Base-by-base conservation (phyloP, 2,113 vertebrate genomes). In the Lichenostomus cassidix region DNA sequence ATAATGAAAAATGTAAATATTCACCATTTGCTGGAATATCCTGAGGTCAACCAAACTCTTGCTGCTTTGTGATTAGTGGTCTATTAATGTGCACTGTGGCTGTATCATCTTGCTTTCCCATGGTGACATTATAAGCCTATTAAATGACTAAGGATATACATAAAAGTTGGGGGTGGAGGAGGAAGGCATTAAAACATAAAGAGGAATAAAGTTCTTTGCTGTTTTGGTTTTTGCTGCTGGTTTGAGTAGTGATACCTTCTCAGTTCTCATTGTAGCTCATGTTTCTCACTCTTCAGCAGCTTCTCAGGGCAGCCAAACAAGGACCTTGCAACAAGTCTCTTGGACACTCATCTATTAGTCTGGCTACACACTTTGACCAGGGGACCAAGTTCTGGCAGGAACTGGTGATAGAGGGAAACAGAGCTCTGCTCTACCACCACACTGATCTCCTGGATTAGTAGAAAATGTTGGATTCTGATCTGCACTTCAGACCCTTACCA, bases 1-100 rank as follows among this genome's bases (percentile, higher is more conserved):
- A 88, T 69, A 91, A 86, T 63, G 37, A 78, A 87, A 95, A 93
- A 77, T 81, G 25, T 67, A 94, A 92, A 67, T 70, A 76, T 76
- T 93, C 83, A 44, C 42, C 68, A 81, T 81, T 96, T 91, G 52
- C 82, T 87, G 79, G 87, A 95, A 88, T 93, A 92, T 90, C 85
- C 79, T 79, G 67, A 95, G 93, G 82, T 92, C 87, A 96, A 90
- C 75, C 46, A 93, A 85, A 94, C 56, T 77, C 91, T 91, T 88
- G 50, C 92, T 93, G 85, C 68, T 91, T 60, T 86, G 63, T 77
- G 90, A 89, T 95, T 96, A 95, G 87, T 80, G 71, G 67, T 67
- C 90, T 83, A 94, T 93, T 96, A 97, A 90, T 77, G 53, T 74
- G 68, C 82, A 52, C 71, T 78, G 71, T 70, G 64, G 56, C 50